Evolutionary conservation across 2,113 vertebrate genomes (phyloP).

Genomic region (Apteryx owenii): DNA sequence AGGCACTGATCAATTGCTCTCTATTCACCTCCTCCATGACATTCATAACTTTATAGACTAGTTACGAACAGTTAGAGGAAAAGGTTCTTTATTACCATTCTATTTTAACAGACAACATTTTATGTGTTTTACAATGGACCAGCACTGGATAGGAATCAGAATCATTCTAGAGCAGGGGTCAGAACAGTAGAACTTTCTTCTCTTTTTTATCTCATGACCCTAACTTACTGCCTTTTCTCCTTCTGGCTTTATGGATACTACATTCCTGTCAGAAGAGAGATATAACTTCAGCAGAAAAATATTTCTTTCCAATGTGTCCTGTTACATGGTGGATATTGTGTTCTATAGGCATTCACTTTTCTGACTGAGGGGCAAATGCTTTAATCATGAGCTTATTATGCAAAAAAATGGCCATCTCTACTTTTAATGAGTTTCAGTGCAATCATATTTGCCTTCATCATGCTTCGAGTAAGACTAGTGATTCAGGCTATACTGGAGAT

Average conservation of each 20-base stretch:
- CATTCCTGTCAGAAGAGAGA: not conserved
- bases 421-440: slow-evolving; percentile 36
- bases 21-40: not conserved
- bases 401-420: not conserved
- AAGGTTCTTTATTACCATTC: not conserved
- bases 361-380: not conserved
- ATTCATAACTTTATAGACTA: not conserved
- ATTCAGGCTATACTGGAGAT: slow-evolving; percentile 17
- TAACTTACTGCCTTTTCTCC: not conserved
- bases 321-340: fast-evolving
- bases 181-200: not conserved
- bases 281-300: not conserved
- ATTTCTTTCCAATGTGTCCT: not conserved
- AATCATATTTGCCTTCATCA: slow-evolving; percentile 47
- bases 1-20: not conserved
- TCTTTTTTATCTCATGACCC: not conserved
- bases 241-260: not conserved
- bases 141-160: fast-evolving
- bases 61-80: not conserved
- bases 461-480: not conserved
- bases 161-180: not conserved
- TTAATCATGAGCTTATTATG: slow-evolving; percentile 5
- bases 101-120: not conserved
- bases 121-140: not conserved
- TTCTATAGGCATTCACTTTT: not conserved